Evolutionary conservation across 2,888 invertebrate species (phyloP).

Genomic region (Gerosis bhagava): DNA sequence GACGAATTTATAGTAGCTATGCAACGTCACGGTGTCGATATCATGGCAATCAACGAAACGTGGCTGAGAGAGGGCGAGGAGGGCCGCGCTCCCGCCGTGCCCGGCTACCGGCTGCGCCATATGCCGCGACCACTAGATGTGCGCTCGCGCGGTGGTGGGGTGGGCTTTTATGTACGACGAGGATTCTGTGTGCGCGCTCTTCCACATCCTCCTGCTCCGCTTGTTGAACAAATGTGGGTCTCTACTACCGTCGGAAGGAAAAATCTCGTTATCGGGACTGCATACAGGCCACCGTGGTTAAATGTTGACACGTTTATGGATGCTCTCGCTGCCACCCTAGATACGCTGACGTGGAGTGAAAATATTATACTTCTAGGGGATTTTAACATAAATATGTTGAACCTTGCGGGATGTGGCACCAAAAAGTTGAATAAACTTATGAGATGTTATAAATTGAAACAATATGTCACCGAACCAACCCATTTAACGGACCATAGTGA

Average conservation of each 20-base stretch:
- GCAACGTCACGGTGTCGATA: not conserved
- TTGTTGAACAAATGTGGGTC: not conserved
- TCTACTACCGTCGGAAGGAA: not conserved
- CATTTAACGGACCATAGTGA: not conserved
- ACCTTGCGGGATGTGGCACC: not conserved
- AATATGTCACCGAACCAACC: not conserved
- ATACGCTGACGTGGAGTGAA: not conserved
- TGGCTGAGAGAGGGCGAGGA: not conserved
- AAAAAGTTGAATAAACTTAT: not conserved
- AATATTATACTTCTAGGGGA: not conserved
- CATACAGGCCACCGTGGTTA: conserved; percentile 1
- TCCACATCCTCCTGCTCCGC: not conserved
- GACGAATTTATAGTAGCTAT: not conserved
- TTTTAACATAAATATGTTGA: not conserved
- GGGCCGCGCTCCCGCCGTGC: not conserved
- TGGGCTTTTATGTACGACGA: not conserved
- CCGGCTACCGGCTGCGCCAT: not conserved
- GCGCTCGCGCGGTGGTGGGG: not conserved
- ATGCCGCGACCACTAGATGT: not conserved
- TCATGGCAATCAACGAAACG: not conserved
- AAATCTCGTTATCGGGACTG: not conserved
- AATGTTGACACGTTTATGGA: too few species aligned
- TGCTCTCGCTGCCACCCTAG: not conserved
- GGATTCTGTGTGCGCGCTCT: not conserved
- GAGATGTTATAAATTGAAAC: not conserved